These are phyloP conservation scores for Molanna angustata DNA, from an alignment of 2,888 invertebrate genomes.

Conservation along the genomic window DNA sequence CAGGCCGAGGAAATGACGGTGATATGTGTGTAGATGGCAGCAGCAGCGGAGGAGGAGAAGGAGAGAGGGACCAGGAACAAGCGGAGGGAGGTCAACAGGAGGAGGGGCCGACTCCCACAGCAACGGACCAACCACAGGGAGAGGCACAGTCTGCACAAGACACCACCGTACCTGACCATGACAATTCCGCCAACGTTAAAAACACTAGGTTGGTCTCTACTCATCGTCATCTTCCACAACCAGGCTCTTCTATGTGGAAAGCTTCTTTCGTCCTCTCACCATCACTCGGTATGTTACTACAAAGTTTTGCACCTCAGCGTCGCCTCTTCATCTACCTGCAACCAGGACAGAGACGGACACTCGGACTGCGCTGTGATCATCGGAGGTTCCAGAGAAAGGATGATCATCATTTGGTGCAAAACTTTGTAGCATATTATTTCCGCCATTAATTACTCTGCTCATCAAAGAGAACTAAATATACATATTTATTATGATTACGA, in stretches of 20 bases:
- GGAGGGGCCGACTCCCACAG: constrained; percentile 38
- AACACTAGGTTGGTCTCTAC: constrained; percentile 29
- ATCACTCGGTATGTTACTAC: constrained; percentile 20
- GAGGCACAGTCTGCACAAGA: constrained; percentile 13
- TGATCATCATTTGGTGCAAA: constrained; percentile 45
- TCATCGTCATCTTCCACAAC: constrained; percentile 6
- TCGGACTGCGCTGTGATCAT: neutral
- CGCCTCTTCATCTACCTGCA: neutral
- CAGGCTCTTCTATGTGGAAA: neutral
- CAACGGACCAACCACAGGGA: neutral
- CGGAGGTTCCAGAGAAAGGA: neutral
- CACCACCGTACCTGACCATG: constrained; percentile 1
- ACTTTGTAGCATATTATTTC: constrained; percentile 44
- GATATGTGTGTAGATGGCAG: constrained; percentile 43
- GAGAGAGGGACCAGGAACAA: constrained; percentile 47
- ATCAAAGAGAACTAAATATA: constrained; percentile 12
- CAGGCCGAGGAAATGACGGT: no score
- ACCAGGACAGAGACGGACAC: constrained; percentile 3
- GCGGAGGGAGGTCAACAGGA: constrained; percentile 33
- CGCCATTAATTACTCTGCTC: constrained; percentile 16
- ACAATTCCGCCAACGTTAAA: constrained; percentile 31
- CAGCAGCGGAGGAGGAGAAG: constrained; percentile 43
- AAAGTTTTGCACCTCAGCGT: constrained; percentile 29
- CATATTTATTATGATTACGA: no score
- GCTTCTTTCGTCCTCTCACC: constrained; percentile 1